Evolutionary conservation across 2,888 invertebrate species (phyloP).

Genomic region (Diogma glabrata): DNA sequence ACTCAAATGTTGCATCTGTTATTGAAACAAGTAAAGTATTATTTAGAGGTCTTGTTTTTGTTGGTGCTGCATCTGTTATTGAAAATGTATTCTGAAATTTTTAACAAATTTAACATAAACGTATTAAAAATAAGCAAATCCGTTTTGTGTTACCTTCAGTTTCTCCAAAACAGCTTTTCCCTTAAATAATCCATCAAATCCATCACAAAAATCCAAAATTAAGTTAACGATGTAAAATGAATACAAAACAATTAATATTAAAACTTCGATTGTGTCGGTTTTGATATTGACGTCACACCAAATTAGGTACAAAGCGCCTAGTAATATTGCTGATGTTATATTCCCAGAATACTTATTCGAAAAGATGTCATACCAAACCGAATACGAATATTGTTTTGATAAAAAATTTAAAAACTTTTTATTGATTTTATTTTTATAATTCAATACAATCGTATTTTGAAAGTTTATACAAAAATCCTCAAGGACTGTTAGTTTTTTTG

Average conservation of each 20-base stretch:
- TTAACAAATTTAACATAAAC: not conserved
- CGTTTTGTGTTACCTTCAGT: constrained; percentile 2
- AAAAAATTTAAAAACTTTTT: constrained; percentile 1
- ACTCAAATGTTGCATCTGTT: constrained; percentile 9
- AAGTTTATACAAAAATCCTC: constrained; percentile 12
- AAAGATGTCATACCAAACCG: constrained; percentile 1
- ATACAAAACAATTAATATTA: constrained; percentile 7
- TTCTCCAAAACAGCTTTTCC: not conserved
- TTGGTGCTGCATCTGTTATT: constrained; percentile 9
- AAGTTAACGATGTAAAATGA: not conserved
- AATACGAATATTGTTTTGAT: not conserved
- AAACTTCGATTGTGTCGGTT: not conserved
- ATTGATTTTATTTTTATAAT: not conserved
- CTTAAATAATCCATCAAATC: not conserved
- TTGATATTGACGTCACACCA: constrained; percentile 6
- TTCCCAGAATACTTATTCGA: constrained; percentile 8
- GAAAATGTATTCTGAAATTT: not conserved
- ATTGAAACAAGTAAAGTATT: constrained; percentile 10
- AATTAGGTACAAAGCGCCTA: constrained; percentile 6
- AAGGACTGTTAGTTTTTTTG: constrained; percentile 11
- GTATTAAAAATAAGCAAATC: not conserved
- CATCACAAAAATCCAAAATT: not conserved
- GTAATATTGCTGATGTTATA: constrained; percentile 4
- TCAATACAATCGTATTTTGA: constrained; percentile 10
- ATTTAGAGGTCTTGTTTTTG: constrained; percentile 12